A percentile compares a stretch with the other conserved stretches of the same genome.
Conservation (phyloP, 1,140 invertebrate genomes). For the Musca domestica region DNA sequence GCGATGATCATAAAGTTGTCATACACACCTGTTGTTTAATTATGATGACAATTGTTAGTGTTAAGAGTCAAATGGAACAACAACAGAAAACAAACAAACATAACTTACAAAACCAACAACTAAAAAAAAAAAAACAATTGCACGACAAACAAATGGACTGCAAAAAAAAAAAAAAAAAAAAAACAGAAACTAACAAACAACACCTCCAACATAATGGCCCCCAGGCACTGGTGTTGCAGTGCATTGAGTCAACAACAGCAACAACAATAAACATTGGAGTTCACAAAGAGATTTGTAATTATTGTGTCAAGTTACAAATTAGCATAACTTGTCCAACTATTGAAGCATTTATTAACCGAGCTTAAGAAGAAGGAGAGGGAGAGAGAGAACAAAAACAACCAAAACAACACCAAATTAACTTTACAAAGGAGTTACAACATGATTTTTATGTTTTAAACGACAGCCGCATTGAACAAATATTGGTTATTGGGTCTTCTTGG, state of each 20-base stretch:
- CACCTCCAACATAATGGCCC: background rate
- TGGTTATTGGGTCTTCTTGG: constrained; percentile 18
- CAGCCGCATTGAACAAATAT: background rate
- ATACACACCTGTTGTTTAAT: constrained; percentile 13
- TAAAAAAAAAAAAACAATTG: background rate
- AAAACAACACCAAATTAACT: constrained; percentile 2
- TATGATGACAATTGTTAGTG: constrained; percentile 14
- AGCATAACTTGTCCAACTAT: constrained; percentile 20
- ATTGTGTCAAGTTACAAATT: constrained; percentile 22
- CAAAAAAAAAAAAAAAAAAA: background rate
- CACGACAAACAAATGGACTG: background rate
- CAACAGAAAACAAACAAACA: background rate
- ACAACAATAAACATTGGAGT: background rate
- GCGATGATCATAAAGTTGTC: constrained; percentile 1
- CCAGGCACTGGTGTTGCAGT: background rate
- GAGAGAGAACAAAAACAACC: too few relatives aligned
- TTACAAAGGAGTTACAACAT: background rate
- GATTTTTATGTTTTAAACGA: background rate
- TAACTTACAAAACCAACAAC: background rate
- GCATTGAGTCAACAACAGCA: background rate
- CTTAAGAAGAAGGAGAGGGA: too few relatives aligned
- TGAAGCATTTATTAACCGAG: constrained; percentile 16
- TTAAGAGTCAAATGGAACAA: too few relatives aligned
- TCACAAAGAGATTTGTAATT: constrained; percentile 17
- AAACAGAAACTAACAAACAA: background rate